A percentile compares a stretch with the other conserved stretches of the same genome.
These are phyloP conservation scores for Scarus forsteni DNA, from an alignment of 2,797 vertebrate genomes.

Conservation along the genomic window DNA sequence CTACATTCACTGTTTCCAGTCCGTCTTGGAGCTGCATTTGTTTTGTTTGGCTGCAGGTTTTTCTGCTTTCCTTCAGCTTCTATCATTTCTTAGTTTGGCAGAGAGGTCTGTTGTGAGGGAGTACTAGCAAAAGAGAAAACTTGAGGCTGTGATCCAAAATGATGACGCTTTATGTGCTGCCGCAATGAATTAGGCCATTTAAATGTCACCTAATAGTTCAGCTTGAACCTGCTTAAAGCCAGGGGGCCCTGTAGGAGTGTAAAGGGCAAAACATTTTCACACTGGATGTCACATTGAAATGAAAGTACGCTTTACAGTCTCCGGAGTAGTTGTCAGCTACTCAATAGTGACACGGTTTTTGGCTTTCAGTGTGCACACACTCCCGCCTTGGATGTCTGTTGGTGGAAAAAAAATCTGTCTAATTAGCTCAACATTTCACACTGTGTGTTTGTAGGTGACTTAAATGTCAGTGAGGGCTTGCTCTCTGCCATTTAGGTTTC, in stretches of 20 bases:
- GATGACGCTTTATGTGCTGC: conserved; percentile 20
- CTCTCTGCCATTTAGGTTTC: background rate
- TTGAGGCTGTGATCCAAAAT: conserved; percentile 7
- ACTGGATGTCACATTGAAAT: conserved; percentile 3
- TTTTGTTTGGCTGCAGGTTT: conserved; percentile 44
- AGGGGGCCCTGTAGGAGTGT: background rate
- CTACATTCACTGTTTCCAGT: conserved; percentile 20
- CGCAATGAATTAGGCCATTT: conserved; percentile 3
- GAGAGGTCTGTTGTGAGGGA: conserved; percentile 24
- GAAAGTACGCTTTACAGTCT: background rate
- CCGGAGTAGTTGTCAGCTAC: conserved; percentile 3
- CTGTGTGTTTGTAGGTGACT: conserved; percentile 12
- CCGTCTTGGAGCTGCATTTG: conserved; percentile 11
- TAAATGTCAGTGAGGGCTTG: conserved; percentile 1
- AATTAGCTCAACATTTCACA: conserved; percentile 44
- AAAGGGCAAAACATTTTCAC: conserved; percentile 1
- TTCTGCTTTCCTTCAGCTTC: conserved; percentile 6
- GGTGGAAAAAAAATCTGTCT: conserved; percentile 10
- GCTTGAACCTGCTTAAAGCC: conserved; percentile 6
- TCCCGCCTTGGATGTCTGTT: conserved; percentile 10
- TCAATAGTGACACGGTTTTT: conserved; percentile 8
- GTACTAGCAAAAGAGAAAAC: conserved; percentile 22
- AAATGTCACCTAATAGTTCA: conserved; percentile 9
- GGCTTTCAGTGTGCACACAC: conserved; percentile 13
- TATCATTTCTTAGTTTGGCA: conserved; percentile 43